Evolutionary conservation across 2,888 invertebrate genomes (phyloP).

Genomic region (Drosophila sordidula): DNA sequence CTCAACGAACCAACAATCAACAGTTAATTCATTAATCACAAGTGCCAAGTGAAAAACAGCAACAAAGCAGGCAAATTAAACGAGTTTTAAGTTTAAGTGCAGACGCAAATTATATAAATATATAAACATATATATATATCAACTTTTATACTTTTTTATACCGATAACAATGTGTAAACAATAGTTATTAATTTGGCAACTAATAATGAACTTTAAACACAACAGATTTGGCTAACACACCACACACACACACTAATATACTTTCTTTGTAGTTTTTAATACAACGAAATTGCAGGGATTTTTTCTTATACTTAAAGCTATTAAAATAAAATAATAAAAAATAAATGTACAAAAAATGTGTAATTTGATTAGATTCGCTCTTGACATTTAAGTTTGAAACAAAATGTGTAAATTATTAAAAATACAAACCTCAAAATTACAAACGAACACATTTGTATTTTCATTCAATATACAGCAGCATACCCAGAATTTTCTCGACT

Average conservation of each 20-base stretch:
- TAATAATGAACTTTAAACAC: slow-evolving; percentile 43
- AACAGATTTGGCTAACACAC: slow-evolving; percentile 67
- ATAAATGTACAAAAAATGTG: slow-evolving; percentile 52
- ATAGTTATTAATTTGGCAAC: slow-evolving; percentile 68
- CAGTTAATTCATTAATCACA: slow-evolving; percentile 69
- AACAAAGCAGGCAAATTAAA: slow-evolving; percentile 58
- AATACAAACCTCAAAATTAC: slow-evolving; percentile 33
- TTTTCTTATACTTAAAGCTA: slow-evolving; percentile 59
- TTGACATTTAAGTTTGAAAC: slow-evolving; percentile 32
- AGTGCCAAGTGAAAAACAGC: slow-evolving; percentile 59
- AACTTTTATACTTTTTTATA: slow-evolving; percentile 66
- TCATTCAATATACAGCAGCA: not conserved
- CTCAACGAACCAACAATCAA: slow-evolving; percentile 51
- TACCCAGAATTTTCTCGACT: not conserved
- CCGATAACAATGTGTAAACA: slow-evolving; percentile 54
- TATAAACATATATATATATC: slow-evolving; percentile 35
- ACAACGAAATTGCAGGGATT: slow-evolving; percentile 84
- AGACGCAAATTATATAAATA: slow-evolving; percentile 49
- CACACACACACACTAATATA: slow-evolving; percentile 34
- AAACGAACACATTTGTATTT: slow-evolving; percentile 4
- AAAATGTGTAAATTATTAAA: slow-evolving; percentile 43
- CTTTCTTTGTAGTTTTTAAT: slow-evolving; percentile 62
- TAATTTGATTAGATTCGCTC: slow-evolving; percentile 34
- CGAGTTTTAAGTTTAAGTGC: slow-evolving; percentile 56
- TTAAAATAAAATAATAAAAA: slow-evolving; percentile 42